A percentile compares a stretch with the other conserved stretches of the same genome.
Conservation (phyloP, 2,797 vertebrate species). For the Varecia variegata region DNA sequence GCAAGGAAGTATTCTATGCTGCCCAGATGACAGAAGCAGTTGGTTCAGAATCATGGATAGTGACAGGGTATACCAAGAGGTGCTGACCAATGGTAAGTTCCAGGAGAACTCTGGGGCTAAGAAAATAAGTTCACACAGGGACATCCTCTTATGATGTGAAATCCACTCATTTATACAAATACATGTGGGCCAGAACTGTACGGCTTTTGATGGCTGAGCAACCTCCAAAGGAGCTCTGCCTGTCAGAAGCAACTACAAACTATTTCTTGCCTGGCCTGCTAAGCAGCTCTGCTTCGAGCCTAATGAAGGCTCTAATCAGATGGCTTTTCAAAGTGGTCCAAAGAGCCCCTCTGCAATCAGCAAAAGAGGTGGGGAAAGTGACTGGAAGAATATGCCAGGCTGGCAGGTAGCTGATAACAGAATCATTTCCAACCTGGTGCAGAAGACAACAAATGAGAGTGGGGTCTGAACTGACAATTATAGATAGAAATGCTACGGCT, state of each 20-base stretch:
- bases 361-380: constrained; percentile 55
- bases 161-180: background rate
- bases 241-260: constrained; percentile 77
- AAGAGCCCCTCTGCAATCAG: constrained; percentile 78
- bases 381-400: constrained; percentile 45
- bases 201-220: background rate
- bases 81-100: background rate
- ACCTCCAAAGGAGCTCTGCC: background rate
- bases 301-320: constrained; percentile 81
- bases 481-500: background rate
- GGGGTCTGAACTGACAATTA: background rate
- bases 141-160: background rate
- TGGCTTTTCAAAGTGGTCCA: constrained; percentile 78
- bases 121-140: background rate
- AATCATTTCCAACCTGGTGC: constrained; percentile 31
- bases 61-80: background rate
- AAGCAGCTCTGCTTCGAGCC: constrained; percentile 65
- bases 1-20: background rate
- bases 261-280: constrained; percentile 66
- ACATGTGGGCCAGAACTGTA: background rate
- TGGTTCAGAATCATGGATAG: background rate
- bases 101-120: background rate
- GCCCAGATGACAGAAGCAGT: background rate
- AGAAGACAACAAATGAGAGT: background rate
- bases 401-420: constrained; percentile 68